Evolutionary conservation across 2,797 vertebrate species (phyloP).

Genomic region (Coreius guichenoti): DNA sequence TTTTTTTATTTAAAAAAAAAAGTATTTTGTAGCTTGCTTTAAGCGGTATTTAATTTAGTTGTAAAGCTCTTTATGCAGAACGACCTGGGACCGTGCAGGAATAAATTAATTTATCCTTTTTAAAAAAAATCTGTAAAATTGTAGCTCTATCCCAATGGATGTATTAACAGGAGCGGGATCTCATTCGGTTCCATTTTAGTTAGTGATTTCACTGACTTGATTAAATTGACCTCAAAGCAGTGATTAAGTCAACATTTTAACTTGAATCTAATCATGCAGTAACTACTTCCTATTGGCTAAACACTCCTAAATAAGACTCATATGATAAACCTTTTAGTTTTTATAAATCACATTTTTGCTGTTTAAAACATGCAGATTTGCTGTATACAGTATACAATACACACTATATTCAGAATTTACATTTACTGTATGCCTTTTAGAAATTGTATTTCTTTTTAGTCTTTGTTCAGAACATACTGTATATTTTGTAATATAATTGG

Average conservation of each 20-base stretch:
- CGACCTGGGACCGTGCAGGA: not conserved
- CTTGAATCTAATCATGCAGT: not conserved
- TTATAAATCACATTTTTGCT: not conserved
- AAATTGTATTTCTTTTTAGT: too few species aligned
- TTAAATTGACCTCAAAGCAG: slow-evolving; percentile 10
- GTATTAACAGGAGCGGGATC: not conserved
- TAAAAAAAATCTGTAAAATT: not conserved
- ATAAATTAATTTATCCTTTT: not conserved
- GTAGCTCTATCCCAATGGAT: not conserved
- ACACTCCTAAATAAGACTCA: not conserved
- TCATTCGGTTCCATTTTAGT: not conserved
- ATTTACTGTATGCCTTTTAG: too few species aligned
- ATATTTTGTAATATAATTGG: not conserved
- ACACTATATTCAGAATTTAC: not conserved
- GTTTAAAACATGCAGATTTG: not conserved
- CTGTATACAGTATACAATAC: not conserved
- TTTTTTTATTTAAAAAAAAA: too few species aligned
- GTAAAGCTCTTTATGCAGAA: slow-evolving; percentile 17
- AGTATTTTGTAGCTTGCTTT: not conserved
- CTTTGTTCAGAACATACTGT: not conserved
- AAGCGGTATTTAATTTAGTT: not conserved
- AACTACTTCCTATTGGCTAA: not conserved
- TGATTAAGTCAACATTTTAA: slow-evolving; percentile 21
- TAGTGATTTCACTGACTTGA: not conserved
- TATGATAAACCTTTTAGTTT: not conserved